A percentile compares a stretch with the other conserved stretches of the same genome.
Evolutionary conservation across 2,113 vertebrate species (phyloP).

Genomic region (Percina caprodes): DNA sequence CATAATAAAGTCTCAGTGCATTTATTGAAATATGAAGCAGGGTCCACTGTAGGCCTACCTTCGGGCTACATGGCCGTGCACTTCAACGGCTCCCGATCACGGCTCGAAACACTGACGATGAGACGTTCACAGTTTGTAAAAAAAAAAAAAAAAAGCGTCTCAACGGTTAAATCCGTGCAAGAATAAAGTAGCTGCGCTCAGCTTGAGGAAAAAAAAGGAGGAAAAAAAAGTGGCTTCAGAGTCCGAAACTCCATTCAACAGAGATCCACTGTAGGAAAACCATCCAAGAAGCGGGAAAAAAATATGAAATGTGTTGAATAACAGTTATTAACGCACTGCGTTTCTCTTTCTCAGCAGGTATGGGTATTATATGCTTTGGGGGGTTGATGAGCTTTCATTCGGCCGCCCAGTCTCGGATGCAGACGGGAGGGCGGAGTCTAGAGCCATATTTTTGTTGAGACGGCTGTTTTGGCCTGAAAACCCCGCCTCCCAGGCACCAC

Average conservation of each 20-base stretch:
- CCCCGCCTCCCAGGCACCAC: slow-evolving; percentile 22
- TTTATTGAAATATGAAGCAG: not conserved
- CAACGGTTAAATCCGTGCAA: not conserved
- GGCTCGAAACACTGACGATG: not conserved
- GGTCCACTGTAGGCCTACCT: slow-evolving; percentile 28
- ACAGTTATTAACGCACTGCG: not conserved
- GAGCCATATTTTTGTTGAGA: slow-evolving; percentile 5
- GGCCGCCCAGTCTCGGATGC: slow-evolving; percentile 19
- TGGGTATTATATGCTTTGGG: not conserved
- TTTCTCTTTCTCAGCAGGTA: not conserved
- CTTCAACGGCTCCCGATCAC: not conserved
- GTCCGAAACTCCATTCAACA: not conserved
- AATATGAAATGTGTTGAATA: not conserved
- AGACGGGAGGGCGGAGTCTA: slow-evolving; percentile 43
- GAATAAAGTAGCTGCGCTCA: slow-evolving; percentile 10
- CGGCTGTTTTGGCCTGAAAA: slow-evolving; percentile 11
- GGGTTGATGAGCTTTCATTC: slow-evolving; percentile 19
- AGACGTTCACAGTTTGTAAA: slow-evolving; percentile 2
- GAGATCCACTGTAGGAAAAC: not conserved
- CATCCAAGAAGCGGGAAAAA: not conserved
- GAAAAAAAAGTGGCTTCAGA: slow-evolving; percentile 37
- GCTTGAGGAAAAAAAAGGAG: not conserved
- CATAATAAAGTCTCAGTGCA: not conserved
- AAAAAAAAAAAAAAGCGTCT: not conserved
- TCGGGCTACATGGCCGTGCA: not conserved